These are phyloP conservation scores for Cathartes aura DNA, from an alignment of 2,113 vertebrate species.

Conservation along the genomic window DNA sequence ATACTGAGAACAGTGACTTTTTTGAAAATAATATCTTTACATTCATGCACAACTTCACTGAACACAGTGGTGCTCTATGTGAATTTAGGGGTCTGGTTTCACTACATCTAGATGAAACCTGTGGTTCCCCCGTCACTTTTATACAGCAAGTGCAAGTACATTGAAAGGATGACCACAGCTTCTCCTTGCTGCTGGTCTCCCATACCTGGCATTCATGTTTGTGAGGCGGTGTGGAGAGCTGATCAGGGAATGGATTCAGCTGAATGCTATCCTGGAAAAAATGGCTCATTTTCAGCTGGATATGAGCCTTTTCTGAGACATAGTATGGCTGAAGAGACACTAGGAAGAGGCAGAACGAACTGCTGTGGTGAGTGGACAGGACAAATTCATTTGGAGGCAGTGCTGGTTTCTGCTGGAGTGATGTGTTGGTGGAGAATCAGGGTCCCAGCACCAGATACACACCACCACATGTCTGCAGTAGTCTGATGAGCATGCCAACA, in stretches of 20 bases:
- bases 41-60: background rate
- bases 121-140: background rate
- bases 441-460: background rate
- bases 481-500: background rate
- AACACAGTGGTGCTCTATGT: background rate
- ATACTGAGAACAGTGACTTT: fast-evolving
- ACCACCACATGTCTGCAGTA: background rate
- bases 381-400: background rate
- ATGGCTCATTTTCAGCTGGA: background rate
- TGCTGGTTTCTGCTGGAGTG: background rate
- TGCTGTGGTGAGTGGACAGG: background rate
- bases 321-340: background rate
- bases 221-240: background rate
- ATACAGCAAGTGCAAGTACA: background rate
- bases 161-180: background rate
- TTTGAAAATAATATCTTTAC: background rate
- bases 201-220: background rate
- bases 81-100: background rate
- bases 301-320: background rate
- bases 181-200: background rate
- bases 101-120: background rate
- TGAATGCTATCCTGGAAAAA: background rate
- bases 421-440: background rate
- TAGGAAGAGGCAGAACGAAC: background rate
- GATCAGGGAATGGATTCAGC: background rate